Base-by-base conservation (phyloP, 92 coral and sea anemone species). In the Zoanthus gigantus region DNA sequence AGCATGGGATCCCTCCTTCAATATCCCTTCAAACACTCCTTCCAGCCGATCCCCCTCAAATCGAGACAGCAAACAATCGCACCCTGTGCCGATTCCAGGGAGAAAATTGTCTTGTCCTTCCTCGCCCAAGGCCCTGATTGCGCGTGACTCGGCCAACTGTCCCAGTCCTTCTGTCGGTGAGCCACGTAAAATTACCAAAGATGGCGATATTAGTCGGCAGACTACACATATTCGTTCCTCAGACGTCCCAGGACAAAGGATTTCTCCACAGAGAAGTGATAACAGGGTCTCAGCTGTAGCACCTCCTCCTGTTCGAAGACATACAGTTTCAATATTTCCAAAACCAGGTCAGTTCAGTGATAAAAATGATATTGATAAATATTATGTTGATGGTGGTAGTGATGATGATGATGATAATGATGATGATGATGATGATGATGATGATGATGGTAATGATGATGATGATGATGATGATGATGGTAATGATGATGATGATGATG, bases 11-110 rank as follows among this genome's bases (percentile, higher is more conserved):
- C 17, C 82, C 11, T 69, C 86, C 11, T 71, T 47, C 48, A 83
- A 71, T 63, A 91, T 94, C 83, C 96, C 94, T 23, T 83, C 94
- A 88, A 54, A 68, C 61, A 63, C 77, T 48, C 86, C 92, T n/a
- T 78, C 82, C 91, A 66, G 74, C 92, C 74, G 80, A 88, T 2
- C 98, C 88, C 58, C 83, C 88, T 28, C 90, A 90, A 72, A 91
- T 93, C 37, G 92, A 94, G 52, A 88, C 81, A 30, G 65, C 65
- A 87, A 65, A 9, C 86, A 57, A 31, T 56, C 88, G 6, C 42
- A 57, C 18, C 88, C 79, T 6, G 88, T 74, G 3, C 78, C 79
- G 7, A 84, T 71, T 17, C 88, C 71, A 47, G 78, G 78, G 14
- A 71, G 80, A 52, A 72, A 84, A 56, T 71, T 61, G 15, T 53